Conservation (phyloP, 2,797 vertebrate genomes). For the Sparidentex hasta region DNA sequence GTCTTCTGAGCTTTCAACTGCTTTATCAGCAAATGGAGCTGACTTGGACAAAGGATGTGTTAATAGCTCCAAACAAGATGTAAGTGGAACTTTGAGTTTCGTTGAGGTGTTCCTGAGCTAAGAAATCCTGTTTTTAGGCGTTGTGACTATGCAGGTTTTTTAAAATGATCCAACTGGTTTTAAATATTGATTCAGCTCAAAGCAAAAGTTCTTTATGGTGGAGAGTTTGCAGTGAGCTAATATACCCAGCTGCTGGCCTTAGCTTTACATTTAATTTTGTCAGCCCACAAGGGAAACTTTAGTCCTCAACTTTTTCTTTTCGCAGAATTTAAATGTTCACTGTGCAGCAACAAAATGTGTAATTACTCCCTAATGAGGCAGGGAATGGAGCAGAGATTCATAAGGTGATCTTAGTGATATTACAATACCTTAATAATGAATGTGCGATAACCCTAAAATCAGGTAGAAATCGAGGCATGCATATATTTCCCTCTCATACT, state of each 20-base stretch:
- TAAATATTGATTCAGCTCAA: background rate
- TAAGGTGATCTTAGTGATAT: background rate
- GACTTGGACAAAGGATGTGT: background rate
- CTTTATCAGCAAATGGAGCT: background rate
- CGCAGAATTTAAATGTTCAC: background rate
- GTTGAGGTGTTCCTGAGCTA: background rate
- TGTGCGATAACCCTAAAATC: background rate
- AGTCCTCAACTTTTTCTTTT: background rate
- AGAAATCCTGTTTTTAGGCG: background rate
- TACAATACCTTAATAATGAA: slow-evolving; percentile 10
- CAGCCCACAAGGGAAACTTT: background rate
- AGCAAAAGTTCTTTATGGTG: background rate
- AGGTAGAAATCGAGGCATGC: background rate
- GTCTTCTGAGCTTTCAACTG: background rate
- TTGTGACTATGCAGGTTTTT: background rate
- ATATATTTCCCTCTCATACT: background rate
- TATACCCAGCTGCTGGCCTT: background rate
- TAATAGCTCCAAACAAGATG: background rate
- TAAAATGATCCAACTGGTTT: background rate
- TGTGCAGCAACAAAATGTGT: background rate
- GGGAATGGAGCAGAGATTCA: background rate
- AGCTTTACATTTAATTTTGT: background rate
- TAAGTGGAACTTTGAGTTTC: too few relatives aligned
- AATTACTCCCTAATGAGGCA: background rate
- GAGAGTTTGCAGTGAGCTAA: slow-evolving; percentile 2